Evolutionary conservation across 2,888 invertebrate genomes (phyloP).

Genomic region (Drosophila vallismaia): DNA sequence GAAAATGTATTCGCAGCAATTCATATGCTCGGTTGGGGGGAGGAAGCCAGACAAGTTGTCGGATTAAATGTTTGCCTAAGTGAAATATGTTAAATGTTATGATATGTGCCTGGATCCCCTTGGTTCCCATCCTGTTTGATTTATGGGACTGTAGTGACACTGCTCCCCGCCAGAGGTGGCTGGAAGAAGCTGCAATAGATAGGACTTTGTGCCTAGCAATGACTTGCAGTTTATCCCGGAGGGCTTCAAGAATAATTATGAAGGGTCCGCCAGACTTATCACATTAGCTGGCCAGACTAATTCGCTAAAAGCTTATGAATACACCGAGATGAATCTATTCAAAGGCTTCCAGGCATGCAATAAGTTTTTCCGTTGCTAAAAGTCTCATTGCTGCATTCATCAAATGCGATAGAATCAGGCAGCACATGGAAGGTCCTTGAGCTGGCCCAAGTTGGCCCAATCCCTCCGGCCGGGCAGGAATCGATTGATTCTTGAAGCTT

Average conservation of each 20-base stretch:
- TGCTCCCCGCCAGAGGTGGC: not conserved
- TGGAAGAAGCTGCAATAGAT: conserved; percentile 11
- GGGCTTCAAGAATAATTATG: conserved; percentile 47
- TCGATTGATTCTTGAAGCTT: conserved; percentile 6
- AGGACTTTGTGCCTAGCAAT: conserved; percentile 38
- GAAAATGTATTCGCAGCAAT: conserved; percentile 44
- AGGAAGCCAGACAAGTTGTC: conserved; percentile 55
- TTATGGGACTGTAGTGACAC: conserved; percentile 69
- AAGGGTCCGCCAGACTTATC: conserved; percentile 46
- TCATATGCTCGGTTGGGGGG: conserved; percentile 18
- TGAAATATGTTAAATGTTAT: conserved; percentile 79
- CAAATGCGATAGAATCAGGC: conserved; percentile 48
- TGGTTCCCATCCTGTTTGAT: conserved; percentile 52
- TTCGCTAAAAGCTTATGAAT: conserved; percentile 60
- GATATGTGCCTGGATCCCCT: conserved; percentile 59
- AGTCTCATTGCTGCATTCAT: conserved; percentile 50
- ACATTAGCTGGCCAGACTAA: conserved; percentile 68
- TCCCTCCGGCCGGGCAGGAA: not conserved
- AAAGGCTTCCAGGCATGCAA: conserved; percentile 47
- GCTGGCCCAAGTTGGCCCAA: conserved; percentile 4
- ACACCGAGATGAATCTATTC: conserved; percentile 38
- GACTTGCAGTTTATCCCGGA: conserved; percentile 34
- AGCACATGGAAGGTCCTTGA: conserved; percentile 8
- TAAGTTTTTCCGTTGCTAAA: conserved; percentile 17
- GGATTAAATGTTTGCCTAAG: conserved; percentile 78